phyloP scores from a whole-genome alignment of 2,113 vertebrate species.

The Phalacrocorax brasilianus region DNA sequence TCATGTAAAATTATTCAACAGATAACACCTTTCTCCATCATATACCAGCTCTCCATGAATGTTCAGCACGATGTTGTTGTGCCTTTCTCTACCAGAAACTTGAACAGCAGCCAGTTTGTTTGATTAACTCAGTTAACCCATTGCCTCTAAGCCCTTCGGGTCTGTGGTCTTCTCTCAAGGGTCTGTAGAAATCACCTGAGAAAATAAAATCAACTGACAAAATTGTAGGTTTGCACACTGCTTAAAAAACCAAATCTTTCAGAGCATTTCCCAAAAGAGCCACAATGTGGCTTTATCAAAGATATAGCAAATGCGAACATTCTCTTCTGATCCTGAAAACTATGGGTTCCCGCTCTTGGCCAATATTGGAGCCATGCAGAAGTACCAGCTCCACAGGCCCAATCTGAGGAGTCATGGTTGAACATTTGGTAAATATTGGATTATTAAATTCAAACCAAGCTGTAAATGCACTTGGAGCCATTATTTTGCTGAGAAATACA shows the following conservation, averaged over 20 bases:
- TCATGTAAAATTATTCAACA: not conserved
- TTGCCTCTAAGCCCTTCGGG: rapidly evolving
- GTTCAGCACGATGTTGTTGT: rapidly evolving
- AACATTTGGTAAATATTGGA: not conserved
- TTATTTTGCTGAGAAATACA: not conserved
- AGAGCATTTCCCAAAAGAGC: not conserved
- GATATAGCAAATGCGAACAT: not conserved
- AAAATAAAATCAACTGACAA: not conserved
- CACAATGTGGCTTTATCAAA: not conserved
- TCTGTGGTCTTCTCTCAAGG: not conserved
- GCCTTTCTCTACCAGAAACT: not conserved
- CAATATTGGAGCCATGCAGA: not conserved
- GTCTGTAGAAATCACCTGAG: not conserved
- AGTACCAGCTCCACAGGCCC: not conserved
- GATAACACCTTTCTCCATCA: not conserved
- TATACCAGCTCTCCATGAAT: not conserved
- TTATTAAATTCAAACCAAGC: not conserved
- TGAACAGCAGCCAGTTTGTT: not conserved
- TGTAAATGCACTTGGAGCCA: not conserved
- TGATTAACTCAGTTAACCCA: too few species aligned
- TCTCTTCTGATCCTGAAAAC: not conserved
- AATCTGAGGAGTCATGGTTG: not conserved
- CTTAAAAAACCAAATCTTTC: not conserved
- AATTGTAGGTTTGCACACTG: not conserved
- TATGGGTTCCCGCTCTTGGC: not conserved